These are phyloP conservation scores for Sceloporus undulatus DNA, from an alignment of 2,113 vertebrate species.

Conservation along the genomic window DNA sequence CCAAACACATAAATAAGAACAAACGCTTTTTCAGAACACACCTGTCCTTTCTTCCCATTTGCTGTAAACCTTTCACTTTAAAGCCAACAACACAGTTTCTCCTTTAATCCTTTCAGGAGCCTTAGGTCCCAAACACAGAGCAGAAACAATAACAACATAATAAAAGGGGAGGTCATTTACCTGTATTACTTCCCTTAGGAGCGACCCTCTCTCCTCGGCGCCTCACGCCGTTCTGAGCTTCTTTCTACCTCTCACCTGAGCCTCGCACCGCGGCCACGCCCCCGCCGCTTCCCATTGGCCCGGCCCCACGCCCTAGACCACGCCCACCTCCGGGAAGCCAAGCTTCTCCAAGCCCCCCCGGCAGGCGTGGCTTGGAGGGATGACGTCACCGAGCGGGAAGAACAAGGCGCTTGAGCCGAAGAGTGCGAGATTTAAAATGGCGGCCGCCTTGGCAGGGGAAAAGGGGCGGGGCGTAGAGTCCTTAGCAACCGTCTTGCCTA, in stretches of 20 bases:
- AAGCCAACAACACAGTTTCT: too few species aligned
- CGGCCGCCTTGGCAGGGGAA: slow-evolving; percentile 2
- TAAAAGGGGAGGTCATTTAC: background rate
- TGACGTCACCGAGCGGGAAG: slow-evolving; percentile 18
- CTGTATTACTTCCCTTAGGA: background rate
- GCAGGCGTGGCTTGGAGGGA: background rate
- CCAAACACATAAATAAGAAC: too few species aligned
- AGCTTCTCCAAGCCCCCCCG: background rate
- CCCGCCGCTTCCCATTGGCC: background rate
- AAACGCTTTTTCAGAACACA: too few species aligned
- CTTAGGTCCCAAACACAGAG: too few species aligned
- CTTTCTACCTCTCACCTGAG: slow-evolving; percentile 28
- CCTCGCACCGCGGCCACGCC: background rate
- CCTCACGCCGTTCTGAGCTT: background rate
- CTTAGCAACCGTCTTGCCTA: background rate
- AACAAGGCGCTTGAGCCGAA: rapidly evolving
- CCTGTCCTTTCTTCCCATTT: too few species aligned
- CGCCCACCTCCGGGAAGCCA: background rate
- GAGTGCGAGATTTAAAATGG: slow-evolving; percentile 2
- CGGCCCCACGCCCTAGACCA: background rate
- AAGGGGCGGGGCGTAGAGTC: background rate
- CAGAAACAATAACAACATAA: too few species aligned
- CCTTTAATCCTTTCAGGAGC: too few species aligned
- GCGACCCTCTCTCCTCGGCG: background rate
- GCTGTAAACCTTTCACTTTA: too few species aligned